Conservation (phyloP, 2,797 vertebrate species). For the Garrulus glandarius region DNA sequence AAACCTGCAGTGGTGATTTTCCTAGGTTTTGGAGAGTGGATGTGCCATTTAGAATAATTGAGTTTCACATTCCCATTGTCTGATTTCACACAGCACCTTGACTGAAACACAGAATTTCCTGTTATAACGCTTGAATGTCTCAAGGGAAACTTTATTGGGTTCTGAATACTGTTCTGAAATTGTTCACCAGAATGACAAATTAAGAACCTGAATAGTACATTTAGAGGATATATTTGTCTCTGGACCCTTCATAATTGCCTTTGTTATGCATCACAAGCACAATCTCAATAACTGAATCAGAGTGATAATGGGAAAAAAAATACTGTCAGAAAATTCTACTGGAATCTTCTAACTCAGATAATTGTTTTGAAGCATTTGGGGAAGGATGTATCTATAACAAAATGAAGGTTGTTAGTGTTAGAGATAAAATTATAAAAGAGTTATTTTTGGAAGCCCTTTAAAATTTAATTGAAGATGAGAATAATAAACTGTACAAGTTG, state of each 20-base stretch:
- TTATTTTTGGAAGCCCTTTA: not conserved
- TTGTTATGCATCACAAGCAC: not conserved
- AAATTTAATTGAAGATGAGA: not conserved
- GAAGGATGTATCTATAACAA: not conserved
- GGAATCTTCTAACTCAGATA: not conserved
- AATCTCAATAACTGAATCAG: not conserved
- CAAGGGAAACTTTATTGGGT: not conserved
- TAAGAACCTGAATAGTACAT: not conserved
- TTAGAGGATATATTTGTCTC: not conserved
- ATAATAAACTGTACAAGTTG: not conserved
- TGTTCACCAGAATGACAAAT: not conserved
- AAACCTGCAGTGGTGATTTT: not conserved
- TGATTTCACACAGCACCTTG: not conserved
- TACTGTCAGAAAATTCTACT: not conserved
- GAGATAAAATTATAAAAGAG: not conserved
- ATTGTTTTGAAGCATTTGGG: not conserved
- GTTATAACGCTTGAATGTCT: not conserved
- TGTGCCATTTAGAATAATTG: not conserved
- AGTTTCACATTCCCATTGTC: not conserved
- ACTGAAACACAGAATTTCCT: not conserved
- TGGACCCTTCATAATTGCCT: not conserved
- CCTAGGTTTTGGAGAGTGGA: not conserved
- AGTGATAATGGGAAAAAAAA: not conserved
- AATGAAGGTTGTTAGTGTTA: not conserved
- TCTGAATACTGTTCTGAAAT: not conserved